Evolutionary conservation across 2,797 vertebrate genomes (phyloP).

Genomic region (Sebastes nivosus): DNA sequence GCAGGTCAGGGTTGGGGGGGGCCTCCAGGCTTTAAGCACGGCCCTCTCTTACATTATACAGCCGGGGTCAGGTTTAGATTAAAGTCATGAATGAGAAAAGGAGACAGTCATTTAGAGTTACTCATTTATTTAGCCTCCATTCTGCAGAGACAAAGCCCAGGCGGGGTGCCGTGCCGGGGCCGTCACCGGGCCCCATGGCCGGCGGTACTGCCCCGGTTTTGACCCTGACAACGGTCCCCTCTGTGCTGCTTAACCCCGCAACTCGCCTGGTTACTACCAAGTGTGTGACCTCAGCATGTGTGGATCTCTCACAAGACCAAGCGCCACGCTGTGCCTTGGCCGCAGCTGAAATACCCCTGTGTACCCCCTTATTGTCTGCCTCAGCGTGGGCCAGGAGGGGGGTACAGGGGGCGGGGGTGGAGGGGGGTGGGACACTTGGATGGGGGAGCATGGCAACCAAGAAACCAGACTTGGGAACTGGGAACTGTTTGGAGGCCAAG

Average conservation of each 20-base stretch:
- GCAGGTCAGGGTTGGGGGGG: conserved; percentile 53
- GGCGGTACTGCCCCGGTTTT: conserved; percentile 75
- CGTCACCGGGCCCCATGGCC: conserved; percentile 57
- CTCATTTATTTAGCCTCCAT: conserved; percentile 82
- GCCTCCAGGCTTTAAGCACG: conserved; percentile 45
- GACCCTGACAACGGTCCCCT: conserved; percentile 80
- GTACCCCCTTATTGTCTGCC: conserved; percentile 77
- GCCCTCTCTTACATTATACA: conserved; percentile 70
- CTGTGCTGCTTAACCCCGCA: conserved; percentile 74
- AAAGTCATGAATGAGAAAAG: conserved; percentile 82
- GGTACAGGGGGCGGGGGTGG: not conserved
- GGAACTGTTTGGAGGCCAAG: conserved; percentile 55
- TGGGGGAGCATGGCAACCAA: conserved; percentile 71
- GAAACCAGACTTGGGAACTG: conserved; percentile 71
- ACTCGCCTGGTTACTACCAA: conserved; percentile 72
- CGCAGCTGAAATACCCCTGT: conserved; percentile 73
- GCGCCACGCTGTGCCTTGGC: conserved; percentile 76
- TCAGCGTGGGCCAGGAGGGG: conserved; percentile 69
- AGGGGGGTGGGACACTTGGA: conserved; percentile 44
- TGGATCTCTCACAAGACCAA: conserved; percentile 74
- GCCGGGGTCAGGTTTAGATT: conserved; percentile 76
- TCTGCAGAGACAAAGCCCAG: conserved; percentile 78
- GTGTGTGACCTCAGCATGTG: conserved; percentile 83
- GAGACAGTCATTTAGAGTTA: conserved; percentile 83
- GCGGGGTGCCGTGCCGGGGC: conserved; percentile 72